Conservation (phyloP, 2,797 vertebrate genomes). For the Protonibea diacanthus region DNA sequence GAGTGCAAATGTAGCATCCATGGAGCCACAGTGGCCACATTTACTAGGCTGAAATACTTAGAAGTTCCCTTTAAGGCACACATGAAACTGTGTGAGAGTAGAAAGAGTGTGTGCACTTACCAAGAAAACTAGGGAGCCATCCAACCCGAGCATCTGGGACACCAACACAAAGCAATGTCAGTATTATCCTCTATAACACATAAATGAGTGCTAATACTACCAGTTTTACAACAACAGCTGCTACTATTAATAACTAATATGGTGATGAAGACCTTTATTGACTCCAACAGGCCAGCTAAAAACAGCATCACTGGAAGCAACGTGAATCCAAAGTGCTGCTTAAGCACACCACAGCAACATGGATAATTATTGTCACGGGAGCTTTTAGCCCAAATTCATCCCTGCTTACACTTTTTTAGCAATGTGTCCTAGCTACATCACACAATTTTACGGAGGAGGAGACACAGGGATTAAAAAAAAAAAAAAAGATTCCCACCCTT, state of each 20-base stretch:
- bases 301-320: neutral
- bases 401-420: neutral
- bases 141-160: slow-evolving; percentile 95
- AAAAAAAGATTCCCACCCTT: slow-evolving; percentile 84
- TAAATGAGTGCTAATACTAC: neutral
- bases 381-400: neutral
- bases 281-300: neutral
- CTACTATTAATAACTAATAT: neutral
- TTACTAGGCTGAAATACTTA: neutral
- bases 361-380: neutral
- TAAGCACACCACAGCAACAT: neutral
- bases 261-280: neutral
- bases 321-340: neutral
- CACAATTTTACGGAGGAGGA: neutral
- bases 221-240: neutral
- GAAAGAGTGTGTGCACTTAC: slow-evolving; percentile 79
- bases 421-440: neutral
- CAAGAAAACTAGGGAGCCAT: slow-evolving; percentile 96
- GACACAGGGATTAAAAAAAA: neutral
- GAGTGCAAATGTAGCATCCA: neutral
- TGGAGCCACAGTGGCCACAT: neutral
- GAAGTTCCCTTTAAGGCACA: neutral
- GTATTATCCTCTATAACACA: neutral
- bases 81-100: neutral
- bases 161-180: slow-evolving; percentile 12